Evolutionary conservation across 2,797 vertebrate species (phyloP).

Genomic region (Leptodactylus fallax): DNA sequence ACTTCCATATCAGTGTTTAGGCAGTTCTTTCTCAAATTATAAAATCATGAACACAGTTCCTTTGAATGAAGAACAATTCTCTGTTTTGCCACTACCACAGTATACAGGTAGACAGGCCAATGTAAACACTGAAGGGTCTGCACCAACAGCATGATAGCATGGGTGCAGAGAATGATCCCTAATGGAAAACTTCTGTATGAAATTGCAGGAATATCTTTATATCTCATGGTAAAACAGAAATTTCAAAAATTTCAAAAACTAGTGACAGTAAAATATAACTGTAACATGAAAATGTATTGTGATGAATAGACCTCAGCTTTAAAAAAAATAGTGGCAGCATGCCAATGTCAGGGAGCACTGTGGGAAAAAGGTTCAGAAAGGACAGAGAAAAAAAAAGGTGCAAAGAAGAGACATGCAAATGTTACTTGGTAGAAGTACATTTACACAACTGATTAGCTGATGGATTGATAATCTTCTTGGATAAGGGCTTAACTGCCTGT

Average conservation of each 20-base stretch:
- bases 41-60: too few species aligned
- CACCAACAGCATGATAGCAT: too few species aligned
- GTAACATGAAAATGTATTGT: neutral
- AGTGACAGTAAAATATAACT: neutral
- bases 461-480: constrained; percentile 35
- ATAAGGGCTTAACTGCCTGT: constrained; percentile 33
- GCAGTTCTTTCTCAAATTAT: too few species aligned
- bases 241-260: neutral
- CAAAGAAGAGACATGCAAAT: constrained; percentile 38
- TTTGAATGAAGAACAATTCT: too few species aligned
- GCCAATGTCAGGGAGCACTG: neutral
- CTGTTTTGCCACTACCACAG: too few species aligned
- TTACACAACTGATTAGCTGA: constrained; percentile 45
- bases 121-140: too few species aligned
- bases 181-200: too few species aligned
- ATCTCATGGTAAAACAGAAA: neutral
- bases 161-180: too few species aligned
- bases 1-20: too few species aligned
- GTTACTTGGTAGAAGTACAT: neutral
- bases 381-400: neutral
- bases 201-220: too few species aligned
- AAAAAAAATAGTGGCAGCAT: neutral
- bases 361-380: neutral
- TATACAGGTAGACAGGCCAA: neutral
- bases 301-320: neutral